Conservation (phyloP, 2,113 vertebrate genomes). For the Eudyptes chrysolophus region DNA sequence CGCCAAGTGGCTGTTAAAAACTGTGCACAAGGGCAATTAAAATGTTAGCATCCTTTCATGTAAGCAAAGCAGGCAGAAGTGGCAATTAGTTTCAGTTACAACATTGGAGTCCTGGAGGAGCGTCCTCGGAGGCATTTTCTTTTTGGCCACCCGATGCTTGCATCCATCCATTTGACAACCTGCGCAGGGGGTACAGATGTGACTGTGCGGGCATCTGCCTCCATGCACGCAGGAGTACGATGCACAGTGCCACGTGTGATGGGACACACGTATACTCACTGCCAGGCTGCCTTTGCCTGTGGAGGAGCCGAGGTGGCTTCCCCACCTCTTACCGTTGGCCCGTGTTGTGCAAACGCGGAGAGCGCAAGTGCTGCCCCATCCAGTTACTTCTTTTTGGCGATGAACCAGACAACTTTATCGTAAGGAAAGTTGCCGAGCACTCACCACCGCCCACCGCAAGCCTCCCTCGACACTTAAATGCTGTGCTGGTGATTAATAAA, state of each 20-base stretch:
- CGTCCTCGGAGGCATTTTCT: background rate
- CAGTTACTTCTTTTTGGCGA: background rate
- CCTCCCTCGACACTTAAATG: background rate
- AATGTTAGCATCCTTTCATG: slow-evolving; percentile 6
- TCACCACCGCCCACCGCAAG: background rate
- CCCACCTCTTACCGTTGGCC: background rate
- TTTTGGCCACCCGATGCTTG: background rate
- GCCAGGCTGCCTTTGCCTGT: accelerated
- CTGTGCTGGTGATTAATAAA: background rate
- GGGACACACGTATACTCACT: accelerated
- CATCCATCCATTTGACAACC: background rate
- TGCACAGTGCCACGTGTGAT: accelerated
- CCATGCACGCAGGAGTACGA: accelerated
- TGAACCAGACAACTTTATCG: background rate
- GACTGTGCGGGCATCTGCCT: background rate
- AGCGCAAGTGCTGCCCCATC: background rate
- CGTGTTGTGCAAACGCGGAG: accelerated
- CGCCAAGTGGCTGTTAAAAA: background rate
- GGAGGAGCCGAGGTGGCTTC: background rate
- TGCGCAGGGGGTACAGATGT: accelerated
- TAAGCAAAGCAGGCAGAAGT: background rate
- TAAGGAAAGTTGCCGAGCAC: background rate
- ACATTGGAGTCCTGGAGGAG: background rate
- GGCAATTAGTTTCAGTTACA: background rate
- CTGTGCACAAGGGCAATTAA: background rate